Evolutionary conservation across 1,140 invertebrate genomes (phyloP), one percentile per base, ranked within the genome.

Genomic region (Tetramorium alpestre): DNA sequence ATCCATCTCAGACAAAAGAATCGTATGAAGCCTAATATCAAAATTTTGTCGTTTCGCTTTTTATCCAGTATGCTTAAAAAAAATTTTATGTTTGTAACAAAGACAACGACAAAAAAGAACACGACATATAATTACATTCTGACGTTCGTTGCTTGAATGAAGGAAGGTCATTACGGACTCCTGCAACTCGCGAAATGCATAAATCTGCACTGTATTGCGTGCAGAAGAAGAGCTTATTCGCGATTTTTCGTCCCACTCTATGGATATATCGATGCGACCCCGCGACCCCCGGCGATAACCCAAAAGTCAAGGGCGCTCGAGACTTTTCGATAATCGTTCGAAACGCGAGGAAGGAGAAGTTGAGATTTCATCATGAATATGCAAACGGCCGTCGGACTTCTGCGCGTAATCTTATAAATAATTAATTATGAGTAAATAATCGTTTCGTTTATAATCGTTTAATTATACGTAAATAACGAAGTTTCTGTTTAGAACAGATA

Each of bases 291-390:
- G n/a, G 58, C 88, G 94, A 94, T 94, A 94, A 94, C 93, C 94
- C 90, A 93, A 91, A 91, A 93, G 94, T 94, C 94, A 94, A 94
- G 94, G 94, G 92, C 93, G 93, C 76, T 81, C 75, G 91, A 90
- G 88, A 90, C 89, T 89, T 72, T 64, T 16, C 33, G 89, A 91
- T 91, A 90, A 87, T 41, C 41, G 28, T 58, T 3, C 16, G 62
- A 54, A 73, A 47, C 25, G 80, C 69, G n/a, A 60, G 5, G 18
- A 80, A 47, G 54, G 25, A 73, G 10, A 22, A 38, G 41, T 28
- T 18, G 41, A 22, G 69, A 84, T 60, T 81, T 75, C 54, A 13
- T 73, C 54, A 84, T 38, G 0, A 60, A 77, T 78, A 22, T 18
- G 22, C 73, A 60, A 73, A 70, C 47, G 22, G 11, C 16, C 5